A percentile compares a stretch with the other conserved stretches of the same genome.
Evolutionary conservation across 2,113 vertebrate species (phyloP).

Genomic region (Ovis canadensis): DNA sequence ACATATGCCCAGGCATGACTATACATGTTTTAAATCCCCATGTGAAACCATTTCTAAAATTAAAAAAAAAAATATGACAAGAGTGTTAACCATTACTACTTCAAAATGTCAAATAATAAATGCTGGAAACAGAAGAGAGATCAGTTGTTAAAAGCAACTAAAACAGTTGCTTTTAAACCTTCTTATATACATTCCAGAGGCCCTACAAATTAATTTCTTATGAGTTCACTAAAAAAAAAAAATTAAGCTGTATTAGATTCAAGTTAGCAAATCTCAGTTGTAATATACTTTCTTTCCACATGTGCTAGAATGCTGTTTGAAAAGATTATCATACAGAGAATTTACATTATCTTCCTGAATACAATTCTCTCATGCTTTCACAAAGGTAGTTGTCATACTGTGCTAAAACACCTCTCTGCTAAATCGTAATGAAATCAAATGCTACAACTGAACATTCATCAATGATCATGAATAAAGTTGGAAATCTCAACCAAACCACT

Average conservation of each 20-base stretch:
- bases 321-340: conserved; percentile 4
- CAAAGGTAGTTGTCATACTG: background rate
- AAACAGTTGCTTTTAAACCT: background rate
- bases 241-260: background rate
- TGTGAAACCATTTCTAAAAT: background rate
- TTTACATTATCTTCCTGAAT: background rate
- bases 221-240: background rate
- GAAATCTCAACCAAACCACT: background rate
- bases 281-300: conserved; percentile 22
- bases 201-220: conserved; percentile 5
- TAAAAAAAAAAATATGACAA: background rate
- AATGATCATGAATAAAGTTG: background rate
- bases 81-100: background rate
- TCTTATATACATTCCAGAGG: background rate
- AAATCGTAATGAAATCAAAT: conserved; percentile 17
- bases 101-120: conserved; percentile 7
- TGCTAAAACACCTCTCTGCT: background rate
- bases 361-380: background rate
- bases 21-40: background rate
- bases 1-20: background rate
- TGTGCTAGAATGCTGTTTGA: background rate
- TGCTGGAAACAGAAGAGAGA: background rate
- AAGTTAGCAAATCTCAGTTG: background rate
- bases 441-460: background rate
- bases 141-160: background rate